These are phyloP conservation scores for Ligdia adustata DNA, from an alignment of 2,888 invertebrate species.

Conservation along the genomic window DNA sequence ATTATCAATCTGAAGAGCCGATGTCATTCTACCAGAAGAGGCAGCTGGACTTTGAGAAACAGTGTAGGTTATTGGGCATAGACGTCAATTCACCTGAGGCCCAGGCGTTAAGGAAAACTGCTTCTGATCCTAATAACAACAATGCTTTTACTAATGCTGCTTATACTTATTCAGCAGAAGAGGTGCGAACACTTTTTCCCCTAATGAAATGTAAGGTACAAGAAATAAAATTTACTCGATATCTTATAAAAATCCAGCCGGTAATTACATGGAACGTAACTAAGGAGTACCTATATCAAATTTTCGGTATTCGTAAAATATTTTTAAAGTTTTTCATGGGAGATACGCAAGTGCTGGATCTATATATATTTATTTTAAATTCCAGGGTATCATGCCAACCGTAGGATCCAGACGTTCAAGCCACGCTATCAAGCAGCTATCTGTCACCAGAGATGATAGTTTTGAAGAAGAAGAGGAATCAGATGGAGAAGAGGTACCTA, in stretches of 20 bases:
- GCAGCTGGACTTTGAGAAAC: slow-evolving; percentile 74
- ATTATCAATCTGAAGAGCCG: slow-evolving; percentile 66
- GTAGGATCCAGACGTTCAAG: slow-evolving; percentile 79
- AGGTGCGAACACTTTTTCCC: slow-evolving; percentile 40
- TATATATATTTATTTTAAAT: too few species aligned
- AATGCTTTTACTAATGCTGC: slow-evolving; percentile 55
- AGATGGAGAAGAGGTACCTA: slow-evolving; percentile 82
- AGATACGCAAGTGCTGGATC: too few species aligned
- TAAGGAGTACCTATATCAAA: too few species aligned
- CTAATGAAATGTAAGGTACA: too few species aligned
- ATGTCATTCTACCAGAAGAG: slow-evolving; percentile 76
- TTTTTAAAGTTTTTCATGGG: too few species aligned
- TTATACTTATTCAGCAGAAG: slow-evolving; percentile 57
- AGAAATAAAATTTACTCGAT: too few species aligned
- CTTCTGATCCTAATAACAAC: slow-evolving; percentile 62
- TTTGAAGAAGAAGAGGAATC: slow-evolving; percentile 82
- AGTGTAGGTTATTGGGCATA: slow-evolving; percentile 75
- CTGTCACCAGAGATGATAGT: slow-evolving; percentile 79
- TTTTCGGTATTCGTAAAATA: too few species aligned
- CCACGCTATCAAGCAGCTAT: slow-evolving; percentile 77
- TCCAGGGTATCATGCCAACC: slow-evolving; percentile 77
- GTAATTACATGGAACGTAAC: too few species aligned
- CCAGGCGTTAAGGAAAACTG: slow-evolving; percentile 55
- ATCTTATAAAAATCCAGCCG: too few species aligned
- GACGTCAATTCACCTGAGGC: slow-evolving; percentile 72